Conservation (phyloP, 2,797 vertebrate species). For the Enteromius afrohamiltoni region DNA sequence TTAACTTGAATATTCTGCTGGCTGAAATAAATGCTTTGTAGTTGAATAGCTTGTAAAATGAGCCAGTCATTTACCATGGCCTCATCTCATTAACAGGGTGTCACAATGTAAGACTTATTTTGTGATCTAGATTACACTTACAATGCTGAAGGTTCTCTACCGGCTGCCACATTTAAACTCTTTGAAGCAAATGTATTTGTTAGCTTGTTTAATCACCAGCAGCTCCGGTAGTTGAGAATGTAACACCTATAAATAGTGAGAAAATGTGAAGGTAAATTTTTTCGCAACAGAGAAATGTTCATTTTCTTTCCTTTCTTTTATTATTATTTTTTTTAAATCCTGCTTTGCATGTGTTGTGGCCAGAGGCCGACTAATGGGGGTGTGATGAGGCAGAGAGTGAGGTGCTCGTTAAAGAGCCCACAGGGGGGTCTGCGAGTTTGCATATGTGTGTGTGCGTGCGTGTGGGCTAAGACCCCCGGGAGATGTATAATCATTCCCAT, state of each 20-base stretch:
- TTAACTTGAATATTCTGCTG: constrained; percentile 3
- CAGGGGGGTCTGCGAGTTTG: constrained; percentile 40
- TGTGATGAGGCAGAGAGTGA: constrained; percentile 52
- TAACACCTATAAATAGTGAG: constrained; percentile 14
- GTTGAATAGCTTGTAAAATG: constrained; percentile 29
- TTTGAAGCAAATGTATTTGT: constrained; percentile 7
- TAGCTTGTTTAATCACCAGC: constrained; percentile 18
- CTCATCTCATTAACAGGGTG: constrained; percentile 19
- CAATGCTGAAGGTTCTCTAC: not conserved
- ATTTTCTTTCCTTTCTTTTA: constrained; percentile 10
- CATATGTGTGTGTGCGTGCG: constrained; percentile 31
- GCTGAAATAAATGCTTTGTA: constrained; percentile 2
- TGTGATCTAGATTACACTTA: constrained; percentile 9
- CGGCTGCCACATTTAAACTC: not conserved
- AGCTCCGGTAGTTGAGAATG: not conserved
- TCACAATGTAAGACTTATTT: constrained; percentile 18
- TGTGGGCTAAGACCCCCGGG: constrained; percentile 53
- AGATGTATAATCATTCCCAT: constrained; percentile 63
- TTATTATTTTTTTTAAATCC: constrained; percentile 3
- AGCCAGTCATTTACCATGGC: constrained; percentile 23
- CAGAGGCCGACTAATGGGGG: constrained; percentile 50
- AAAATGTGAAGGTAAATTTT: constrained; percentile 14
- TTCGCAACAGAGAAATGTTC: not conserved
- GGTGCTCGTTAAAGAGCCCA: constrained; percentile 55
- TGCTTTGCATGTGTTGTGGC: constrained; percentile 43